These are phyloP conservation scores for Podarcis raffonei DNA, from an alignment of 2,113 vertebrate species.

Conservation along the genomic window DNA sequence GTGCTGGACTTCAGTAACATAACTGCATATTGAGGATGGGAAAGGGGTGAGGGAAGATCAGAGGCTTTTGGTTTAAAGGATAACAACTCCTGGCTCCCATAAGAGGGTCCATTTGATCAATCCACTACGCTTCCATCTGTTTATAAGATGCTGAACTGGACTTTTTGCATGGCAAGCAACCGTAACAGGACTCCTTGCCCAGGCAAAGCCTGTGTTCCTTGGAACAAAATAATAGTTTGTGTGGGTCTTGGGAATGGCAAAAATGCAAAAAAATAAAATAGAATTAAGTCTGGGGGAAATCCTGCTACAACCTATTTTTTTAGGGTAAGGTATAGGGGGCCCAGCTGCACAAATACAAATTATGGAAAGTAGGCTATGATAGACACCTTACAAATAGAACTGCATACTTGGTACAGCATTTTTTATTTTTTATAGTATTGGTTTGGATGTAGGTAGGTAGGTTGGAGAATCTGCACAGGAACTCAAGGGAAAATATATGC, in stretches of 20 bases:
- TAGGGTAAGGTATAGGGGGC: neutral
- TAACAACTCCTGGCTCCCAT: neutral
- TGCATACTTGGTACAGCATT: neutral
- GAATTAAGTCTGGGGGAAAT: neutral
- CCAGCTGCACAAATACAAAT: neutral
- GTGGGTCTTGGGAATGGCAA: too few relatives aligned
- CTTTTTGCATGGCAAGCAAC: too few relatives aligned
- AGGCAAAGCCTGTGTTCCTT: too few relatives aligned
- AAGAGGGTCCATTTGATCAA: neutral
- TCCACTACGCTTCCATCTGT: neutral
- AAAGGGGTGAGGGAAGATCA: neutral
- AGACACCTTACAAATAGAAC: neutral
- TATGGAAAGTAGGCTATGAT: neutral
- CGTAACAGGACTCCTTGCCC: too few relatives aligned
- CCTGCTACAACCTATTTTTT: neutral
- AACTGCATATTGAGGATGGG: neutral
- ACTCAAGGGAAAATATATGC: neutral
- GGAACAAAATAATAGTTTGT: too few relatives aligned
- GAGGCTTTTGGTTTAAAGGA: neutral
- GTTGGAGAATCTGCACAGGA: neutral
- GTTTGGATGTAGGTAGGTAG: neutral
- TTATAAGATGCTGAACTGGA: neutral
- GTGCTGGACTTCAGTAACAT: neutral
- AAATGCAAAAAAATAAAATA: too few relatives aligned
- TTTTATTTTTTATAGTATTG: too few relatives aligned